Evolutionary conservation across 2,888 invertebrate genomes (phyloP).

Genomic region (Ophonus ardosiacus): DNA sequence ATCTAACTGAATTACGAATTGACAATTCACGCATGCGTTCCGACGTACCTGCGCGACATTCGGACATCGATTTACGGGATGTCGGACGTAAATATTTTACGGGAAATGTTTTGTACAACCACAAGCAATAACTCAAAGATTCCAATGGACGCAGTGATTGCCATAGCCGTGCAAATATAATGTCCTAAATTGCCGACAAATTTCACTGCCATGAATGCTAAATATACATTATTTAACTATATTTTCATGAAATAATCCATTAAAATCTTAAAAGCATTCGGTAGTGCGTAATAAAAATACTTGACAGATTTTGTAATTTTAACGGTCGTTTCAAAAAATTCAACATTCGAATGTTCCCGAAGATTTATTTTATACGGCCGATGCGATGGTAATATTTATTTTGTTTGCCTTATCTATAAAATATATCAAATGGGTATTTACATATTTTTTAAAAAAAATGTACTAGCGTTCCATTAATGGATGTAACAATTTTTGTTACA

Average conservation of each 20-base stretch:
- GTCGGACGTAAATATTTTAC: slow-evolving; percentile 56
- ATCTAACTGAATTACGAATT: slow-evolving; percentile 20
- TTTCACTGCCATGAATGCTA: not conserved
- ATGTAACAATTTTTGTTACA: not conserved
- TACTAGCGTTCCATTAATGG: not conserved
- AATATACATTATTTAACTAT: not conserved
- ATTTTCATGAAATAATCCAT: slow-evolving; percentile 18
- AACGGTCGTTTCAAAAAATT: not conserved
- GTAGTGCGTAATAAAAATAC: slow-evolving; percentile 30
- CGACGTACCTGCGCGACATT: slow-evolving; percentile 9
- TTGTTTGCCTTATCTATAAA: slow-evolving; percentile 22
- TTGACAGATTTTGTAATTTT: slow-evolving; percentile 17
- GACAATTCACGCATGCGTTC: slow-evolving; percentile 37
- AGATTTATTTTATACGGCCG: slow-evolving; percentile 25
- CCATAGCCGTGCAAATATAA: not conserved
- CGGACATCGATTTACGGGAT: slow-evolving; percentile 30
- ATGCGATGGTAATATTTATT: slow-evolving; percentile 17
- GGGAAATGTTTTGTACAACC: slow-evolving; percentile 31
- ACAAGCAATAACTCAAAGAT: slow-evolving; percentile 57
- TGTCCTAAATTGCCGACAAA: slow-evolving; percentile 17
- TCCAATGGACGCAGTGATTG: slow-evolving; percentile 39
- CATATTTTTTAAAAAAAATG: not conserved
- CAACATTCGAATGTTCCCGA: not conserved
- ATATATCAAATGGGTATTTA: not conserved
- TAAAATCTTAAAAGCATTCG: slow-evolving; percentile 34